Percentiles rank a stretch among this genome's conserved stretches.
Conservation (phyloP, 2,113 vertebrate genomes). For the Chiloscyllium plagiosum region DNA sequence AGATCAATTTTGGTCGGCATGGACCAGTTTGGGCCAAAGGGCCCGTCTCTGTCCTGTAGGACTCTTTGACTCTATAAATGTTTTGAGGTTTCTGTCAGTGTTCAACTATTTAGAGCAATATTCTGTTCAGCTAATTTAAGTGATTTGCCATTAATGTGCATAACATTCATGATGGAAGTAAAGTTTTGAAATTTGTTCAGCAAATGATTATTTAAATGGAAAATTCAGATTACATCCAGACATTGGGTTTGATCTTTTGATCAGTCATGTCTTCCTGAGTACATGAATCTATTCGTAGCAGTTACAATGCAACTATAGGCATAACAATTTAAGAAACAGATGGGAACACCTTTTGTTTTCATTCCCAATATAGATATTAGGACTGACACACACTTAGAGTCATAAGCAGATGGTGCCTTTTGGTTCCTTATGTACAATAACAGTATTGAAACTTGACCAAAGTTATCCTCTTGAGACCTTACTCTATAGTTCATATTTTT, state of each 20-base stretch:
- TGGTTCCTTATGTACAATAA: background rate
- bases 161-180: background rate
- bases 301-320: background rate
- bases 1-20: background rate
- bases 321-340: background rate
- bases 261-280: background rate
- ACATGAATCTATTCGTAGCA: background rate
- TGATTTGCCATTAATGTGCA: background rate
- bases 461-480: background rate
- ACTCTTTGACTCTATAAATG: too few species aligned
- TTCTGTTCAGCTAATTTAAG: background rate
- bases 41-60: too few species aligned
- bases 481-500: background rate
- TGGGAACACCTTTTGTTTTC: background rate
- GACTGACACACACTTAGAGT: background rate
- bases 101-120: background rate
- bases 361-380: background rate
- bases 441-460: background rate
- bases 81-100: background rate
- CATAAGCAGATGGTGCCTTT: background rate
- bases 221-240: background rate
- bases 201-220: background rate
- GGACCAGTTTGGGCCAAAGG: too few species aligned
- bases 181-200: background rate
- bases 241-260: background rate